Evolutionary conservation across 2,797 vertebrate genomes (phyloP).

Genomic region (Danio choprae): DNA sequence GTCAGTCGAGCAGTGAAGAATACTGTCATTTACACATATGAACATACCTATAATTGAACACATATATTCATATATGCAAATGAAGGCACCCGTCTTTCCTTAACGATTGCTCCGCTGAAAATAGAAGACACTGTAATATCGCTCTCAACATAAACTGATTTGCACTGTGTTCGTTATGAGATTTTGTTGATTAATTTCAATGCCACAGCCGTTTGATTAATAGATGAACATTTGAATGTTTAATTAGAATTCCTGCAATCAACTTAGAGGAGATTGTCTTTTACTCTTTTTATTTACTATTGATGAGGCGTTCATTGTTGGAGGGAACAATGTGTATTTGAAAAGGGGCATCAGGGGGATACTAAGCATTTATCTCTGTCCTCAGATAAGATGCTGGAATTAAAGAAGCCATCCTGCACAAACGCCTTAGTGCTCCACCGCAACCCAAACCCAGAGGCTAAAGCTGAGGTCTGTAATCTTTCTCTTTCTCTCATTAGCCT

Average conservation of each 20-base stretch:
- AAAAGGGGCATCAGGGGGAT: not conserved
- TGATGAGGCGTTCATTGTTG: slow-evolving; percentile 32
- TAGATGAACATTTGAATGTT: slow-evolving; percentile 40
- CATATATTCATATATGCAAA: slow-evolving; percentile 22
- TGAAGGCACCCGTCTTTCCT: slow-evolving; percentile 9
- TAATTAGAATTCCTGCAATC: slow-evolving; percentile 47
- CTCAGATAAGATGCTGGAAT: slow-evolving; percentile 61
- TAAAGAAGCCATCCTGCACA: slow-evolving; percentile 55
- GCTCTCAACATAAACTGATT: slow-evolving; percentile 25
- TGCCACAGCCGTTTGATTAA: slow-evolving; percentile 51
- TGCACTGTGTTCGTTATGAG: slow-evolving; percentile 13
- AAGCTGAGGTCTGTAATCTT: slow-evolving; percentile 62
- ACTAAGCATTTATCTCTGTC: slow-evolving; percentile 14
- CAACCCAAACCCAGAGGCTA: slow-evolving; percentile 55
- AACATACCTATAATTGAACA: not conserved
- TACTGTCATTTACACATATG: slow-evolving; percentile 2
- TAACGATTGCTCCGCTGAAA: slow-evolving; percentile 12
- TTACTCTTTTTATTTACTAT: slow-evolving; percentile 4
- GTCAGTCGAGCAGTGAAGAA: slow-evolving; percentile 11
- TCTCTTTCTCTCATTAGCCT: slow-evolving; percentile 39
- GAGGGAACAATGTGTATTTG: slow-evolving; percentile 26
- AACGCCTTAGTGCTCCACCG: slow-evolving; percentile 58
- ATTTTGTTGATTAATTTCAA: slow-evolving; percentile 34
- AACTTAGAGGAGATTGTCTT: slow-evolving; percentile 42
- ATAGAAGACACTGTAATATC: not conserved